Conservation (phyloP, 2,888 invertebrate genomes). For the Drosophila silvestris region DNA sequence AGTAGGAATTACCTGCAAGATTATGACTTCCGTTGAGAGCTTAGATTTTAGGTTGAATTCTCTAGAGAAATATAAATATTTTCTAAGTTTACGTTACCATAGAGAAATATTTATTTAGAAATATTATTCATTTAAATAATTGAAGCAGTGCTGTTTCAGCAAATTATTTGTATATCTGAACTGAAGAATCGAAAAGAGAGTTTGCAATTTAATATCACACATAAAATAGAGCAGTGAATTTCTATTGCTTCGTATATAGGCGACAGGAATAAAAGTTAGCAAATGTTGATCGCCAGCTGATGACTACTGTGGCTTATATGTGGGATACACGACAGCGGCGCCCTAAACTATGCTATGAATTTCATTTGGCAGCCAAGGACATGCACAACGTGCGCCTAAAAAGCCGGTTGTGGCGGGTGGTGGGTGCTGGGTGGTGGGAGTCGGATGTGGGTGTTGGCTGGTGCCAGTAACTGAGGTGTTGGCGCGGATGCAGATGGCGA, state of each 20-base stretch:
- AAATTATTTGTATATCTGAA: not conserved
- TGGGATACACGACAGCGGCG: constrained; percentile 56
- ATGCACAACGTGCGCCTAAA: constrained; percentile 78
- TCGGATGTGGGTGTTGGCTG: not conserved
- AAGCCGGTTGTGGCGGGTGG: constrained; percentile 45
- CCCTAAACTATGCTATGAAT: constrained; percentile 75
- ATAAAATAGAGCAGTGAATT: not conserved
- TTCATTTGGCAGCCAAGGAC: constrained; percentile 80
- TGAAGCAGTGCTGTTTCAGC: not conserved
- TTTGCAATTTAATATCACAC: not conserved
- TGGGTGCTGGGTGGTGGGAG: not conserved
- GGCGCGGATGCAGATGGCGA: not conserved
- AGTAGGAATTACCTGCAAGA: not conserved
- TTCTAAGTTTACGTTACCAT: no score
- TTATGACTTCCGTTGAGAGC: not conserved
- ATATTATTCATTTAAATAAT: not conserved
- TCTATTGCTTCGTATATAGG: not conserved
- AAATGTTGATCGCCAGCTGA: constrained; percentile 24
- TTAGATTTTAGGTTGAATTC: not conserved
- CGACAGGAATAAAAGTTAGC: not conserved
- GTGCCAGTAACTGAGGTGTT: constrained; percentile 38
- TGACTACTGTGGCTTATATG: constrained; percentile 54
- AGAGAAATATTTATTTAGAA: not conserved
- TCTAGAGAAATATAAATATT: not conserved
- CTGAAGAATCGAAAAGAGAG: not conserved